A percentile compares a stretch with the other conserved stretches of the same genome.
Evolutionary conservation across 2,888 invertebrate species (phyloP).

Genomic region (Hypercompe scribonia): DNA sequence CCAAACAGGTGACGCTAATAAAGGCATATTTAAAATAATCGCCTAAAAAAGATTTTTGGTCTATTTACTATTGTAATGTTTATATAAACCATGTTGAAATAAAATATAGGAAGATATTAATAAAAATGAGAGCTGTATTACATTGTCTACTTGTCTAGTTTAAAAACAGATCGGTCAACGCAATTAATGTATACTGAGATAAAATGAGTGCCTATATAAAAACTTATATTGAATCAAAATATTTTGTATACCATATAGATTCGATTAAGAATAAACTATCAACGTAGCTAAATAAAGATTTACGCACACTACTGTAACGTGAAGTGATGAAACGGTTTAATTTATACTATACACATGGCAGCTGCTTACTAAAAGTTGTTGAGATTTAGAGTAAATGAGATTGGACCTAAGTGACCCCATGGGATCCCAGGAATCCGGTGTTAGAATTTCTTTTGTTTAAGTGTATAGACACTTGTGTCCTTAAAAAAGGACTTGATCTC

Average conservation of each 20-base stretch:
- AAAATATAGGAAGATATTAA: too few relatives aligned
- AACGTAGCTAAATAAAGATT: background rate
- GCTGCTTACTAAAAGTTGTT: background rate
- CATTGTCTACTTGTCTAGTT: background rate
- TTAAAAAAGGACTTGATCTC: too few relatives aligned
- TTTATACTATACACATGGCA: background rate
- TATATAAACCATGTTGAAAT: too few relatives aligned
- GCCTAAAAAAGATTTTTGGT: too few relatives aligned
- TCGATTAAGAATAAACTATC: background rate
- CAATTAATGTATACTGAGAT: background rate
- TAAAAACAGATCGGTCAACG: background rate
- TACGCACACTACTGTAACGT: background rate
- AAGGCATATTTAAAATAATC: too few relatives aligned
- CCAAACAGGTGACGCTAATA: too few relatives aligned
- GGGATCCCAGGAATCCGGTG: too few relatives aligned
- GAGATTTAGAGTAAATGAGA: too few relatives aligned
- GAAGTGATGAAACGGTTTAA: background rate
- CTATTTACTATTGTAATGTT: too few relatives aligned
- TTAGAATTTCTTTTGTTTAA: too few relatives aligned
- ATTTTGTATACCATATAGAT: background rate
- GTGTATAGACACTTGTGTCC: too few relatives aligned
- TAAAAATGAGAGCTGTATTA: background rate
- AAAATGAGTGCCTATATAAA: background rate
- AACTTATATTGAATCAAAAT: background rate
- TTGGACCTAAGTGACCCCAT: too few relatives aligned